A percentile compares a stretch with the other conserved stretches of the same genome.
phyloP scores from a whole-genome alignment of 2,113 vertebrate species.

The Dissostichus mawsoni region DNA sequence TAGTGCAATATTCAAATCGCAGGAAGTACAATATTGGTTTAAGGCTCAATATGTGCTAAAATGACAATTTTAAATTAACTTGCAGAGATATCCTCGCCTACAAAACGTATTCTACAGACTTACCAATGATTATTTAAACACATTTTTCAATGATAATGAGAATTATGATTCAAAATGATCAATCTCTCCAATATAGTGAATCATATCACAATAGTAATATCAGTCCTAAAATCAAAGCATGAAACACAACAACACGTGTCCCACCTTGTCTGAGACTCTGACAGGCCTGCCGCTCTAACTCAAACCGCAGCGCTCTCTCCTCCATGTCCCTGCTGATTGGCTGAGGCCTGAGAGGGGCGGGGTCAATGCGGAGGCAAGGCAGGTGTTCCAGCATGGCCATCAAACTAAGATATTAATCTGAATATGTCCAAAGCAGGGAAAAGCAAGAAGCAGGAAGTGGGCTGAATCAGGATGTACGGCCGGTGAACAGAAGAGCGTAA shows the following conservation, averaged over 20 bases:
- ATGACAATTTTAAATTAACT: too few relatives aligned
- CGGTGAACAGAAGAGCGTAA: conserved; percentile 3
- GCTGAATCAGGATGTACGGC: conserved; percentile 12
- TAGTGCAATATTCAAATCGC: too few relatives aligned
- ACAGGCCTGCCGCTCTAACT: conserved; percentile 75
- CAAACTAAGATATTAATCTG: conserved; percentile 2
- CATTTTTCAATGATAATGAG: too few relatives aligned
- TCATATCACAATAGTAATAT: too few relatives aligned
- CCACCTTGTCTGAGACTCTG: conserved; percentile 82
- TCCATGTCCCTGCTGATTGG: conserved; percentile 73
- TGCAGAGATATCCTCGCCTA: too few relatives aligned
- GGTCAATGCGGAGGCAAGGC: conserved; percentile 61
- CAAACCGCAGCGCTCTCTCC: conserved; percentile 67
- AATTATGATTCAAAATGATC: too few relatives aligned
- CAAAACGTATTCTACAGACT: too few relatives aligned
- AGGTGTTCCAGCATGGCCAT: conserved; percentile 73
- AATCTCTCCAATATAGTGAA: too few relatives aligned
- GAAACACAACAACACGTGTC: conserved; percentile 42
- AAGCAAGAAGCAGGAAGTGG: not conserved
- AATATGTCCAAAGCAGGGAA: not conserved
- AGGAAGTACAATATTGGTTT: too few relatives aligned
- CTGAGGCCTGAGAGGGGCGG: conserved; percentile 68
- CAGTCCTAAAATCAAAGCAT: not conserved
- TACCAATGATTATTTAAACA: too few relatives aligned
- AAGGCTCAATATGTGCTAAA: too few relatives aligned